Base-by-base conservation (phyloP, 1,140 invertebrate genomes). In the Mya arenaria region DNA sequence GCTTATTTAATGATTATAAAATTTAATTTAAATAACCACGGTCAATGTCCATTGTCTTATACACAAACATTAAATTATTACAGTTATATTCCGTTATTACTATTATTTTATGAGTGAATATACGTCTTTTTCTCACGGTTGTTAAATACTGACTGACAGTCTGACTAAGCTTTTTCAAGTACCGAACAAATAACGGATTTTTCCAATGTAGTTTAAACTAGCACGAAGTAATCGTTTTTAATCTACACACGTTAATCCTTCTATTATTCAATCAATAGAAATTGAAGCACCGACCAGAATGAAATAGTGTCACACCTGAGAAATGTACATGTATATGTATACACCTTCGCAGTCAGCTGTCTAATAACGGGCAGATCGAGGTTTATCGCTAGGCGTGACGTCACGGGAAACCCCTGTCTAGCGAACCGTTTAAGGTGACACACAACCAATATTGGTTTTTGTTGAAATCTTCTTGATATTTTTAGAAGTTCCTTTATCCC, bases 341-440 rank as follows among this genome's bases (percentile, higher is more conserved):
- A 75, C 60, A 62, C 73, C 36, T 37, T 60, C n/a, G 41, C 58
- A 75, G 56, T 75, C 73, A 75, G 73, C 58, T 75, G 56, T 75
- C 32, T 62, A 75, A 41, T 75, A 58, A 75, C 62, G 63, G 56
- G 48, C 62, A 41, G 63, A 48, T 36, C 32, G 63, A 17, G 23
- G 37, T 41, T 74, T 63, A 52, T 52, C 48, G 25, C 48, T 52
- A 52, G 48, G 19, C 60, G 73, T 75, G 73, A 75, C 63, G 73
- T 75, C 73, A 75, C 62, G 5, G 23, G 19, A 23, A 52, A 52
- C n/a, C n/a, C n/a, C n/a, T n/a, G n/a, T n/a, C n/a, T n/a, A n/a
- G n/a, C n/a, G n/a, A n/a, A n/a, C n/a, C n/a, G n/a, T n/a, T n/a
- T n/a, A n/a, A n/a, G n/a, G n/a, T n/a, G n/a, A n/a, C n/a, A n/a